phyloP scores from a whole-genome alignment of 2,797 vertebrate genomes.

The Melanotaenia boesemani region DNA sequence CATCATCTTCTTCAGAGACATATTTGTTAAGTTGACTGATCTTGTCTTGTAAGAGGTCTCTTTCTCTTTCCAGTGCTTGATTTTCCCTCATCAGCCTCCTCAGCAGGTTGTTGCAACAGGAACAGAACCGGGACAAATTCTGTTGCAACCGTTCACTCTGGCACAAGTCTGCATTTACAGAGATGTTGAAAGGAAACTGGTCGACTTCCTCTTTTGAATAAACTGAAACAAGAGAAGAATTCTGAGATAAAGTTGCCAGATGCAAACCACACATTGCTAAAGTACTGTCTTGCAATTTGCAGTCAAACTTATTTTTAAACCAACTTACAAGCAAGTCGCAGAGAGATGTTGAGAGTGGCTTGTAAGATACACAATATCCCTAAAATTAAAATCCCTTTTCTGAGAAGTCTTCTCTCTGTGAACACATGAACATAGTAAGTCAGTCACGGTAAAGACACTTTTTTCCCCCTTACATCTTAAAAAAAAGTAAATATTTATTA shows the following conservation, averaged over 20 bases:
- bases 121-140: slow-evolving; percentile 6
- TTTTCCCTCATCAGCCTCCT: not conserved
- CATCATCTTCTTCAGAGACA: rapidly evolving
- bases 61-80: slow-evolving; percentile 11
- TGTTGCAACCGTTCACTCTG: slow-evolving; percentile 8
- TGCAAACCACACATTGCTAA: too few relatives aligned
- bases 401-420: slow-evolving; percentile 45
- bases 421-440: not conserved
- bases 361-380: slow-evolving; percentile 55
- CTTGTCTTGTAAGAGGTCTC: not conserved
- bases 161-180: slow-evolving; percentile 12
- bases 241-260: not conserved
- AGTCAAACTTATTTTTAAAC: not conserved
- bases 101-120: slow-evolving; percentile 34
- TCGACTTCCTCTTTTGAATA: slow-evolving; percentile 12
- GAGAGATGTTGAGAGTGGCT: slow-evolving; percentile 55
- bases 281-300: not conserved
- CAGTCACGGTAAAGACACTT: not conserved
- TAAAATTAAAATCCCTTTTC: slow-evolving; percentile 30
- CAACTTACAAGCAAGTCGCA: slow-evolving; percentile 57
- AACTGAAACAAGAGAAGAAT: slow-evolving; percentile 35
- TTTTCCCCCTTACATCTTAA: too few relatives aligned
- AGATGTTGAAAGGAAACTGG: slow-evolving; percentile 23
- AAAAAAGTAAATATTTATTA: too few relatives aligned
- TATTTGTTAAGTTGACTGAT: rapidly evolving